phyloP scores from a whole-genome alignment of 1,140 invertebrate species.

The Bombus pyrosoma region DNA sequence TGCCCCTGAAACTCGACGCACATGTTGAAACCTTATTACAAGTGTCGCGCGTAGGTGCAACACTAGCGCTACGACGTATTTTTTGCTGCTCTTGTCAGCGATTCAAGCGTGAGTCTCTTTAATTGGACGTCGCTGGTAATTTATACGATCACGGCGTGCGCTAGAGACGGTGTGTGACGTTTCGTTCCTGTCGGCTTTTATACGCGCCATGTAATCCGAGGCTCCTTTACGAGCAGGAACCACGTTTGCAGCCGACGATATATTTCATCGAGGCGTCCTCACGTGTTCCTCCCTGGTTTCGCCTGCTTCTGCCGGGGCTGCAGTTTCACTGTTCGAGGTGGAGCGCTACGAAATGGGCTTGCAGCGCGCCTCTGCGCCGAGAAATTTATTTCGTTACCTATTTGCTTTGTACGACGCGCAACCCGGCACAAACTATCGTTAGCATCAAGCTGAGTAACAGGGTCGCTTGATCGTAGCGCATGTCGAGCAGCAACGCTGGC shows the following conservation, averaged over 20 bases:
- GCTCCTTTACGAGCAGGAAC: slow-evolving; percentile 11
- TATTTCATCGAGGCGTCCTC: slow-evolving; percentile 31
- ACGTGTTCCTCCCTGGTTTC: not conserved
- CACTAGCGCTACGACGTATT: not conserved
- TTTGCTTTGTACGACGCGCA: not conserved
- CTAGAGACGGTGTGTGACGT: slow-evolving; percentile 10
- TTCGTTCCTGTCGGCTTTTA: slow-evolving; percentile 25
- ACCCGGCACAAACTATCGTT: not conserved
- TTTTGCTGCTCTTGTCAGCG: not conserved
- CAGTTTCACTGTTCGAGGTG: not conserved
- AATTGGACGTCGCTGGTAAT: slow-evolving; percentile 56
- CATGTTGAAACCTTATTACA: not conserved
- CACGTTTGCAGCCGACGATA: slow-evolving; percentile 15
- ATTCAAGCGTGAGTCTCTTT: slow-evolving; percentile 30
- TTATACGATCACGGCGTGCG: slow-evolving; percentile 47
- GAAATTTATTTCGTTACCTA: slow-evolving; percentile 6
- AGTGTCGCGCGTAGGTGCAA: not conserved
- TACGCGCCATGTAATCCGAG: slow-evolving; percentile 23
- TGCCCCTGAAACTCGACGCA: not conserved
- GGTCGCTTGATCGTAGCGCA: not conserved
- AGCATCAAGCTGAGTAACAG: not conserved
- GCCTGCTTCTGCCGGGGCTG: not conserved
- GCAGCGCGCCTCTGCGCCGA: too few species aligned
- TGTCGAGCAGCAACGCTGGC: not conserved
- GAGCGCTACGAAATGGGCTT: not conserved